Conservation (phyloP, 2,888 invertebrate species). For the Drosophila diplacantha region DNA sequence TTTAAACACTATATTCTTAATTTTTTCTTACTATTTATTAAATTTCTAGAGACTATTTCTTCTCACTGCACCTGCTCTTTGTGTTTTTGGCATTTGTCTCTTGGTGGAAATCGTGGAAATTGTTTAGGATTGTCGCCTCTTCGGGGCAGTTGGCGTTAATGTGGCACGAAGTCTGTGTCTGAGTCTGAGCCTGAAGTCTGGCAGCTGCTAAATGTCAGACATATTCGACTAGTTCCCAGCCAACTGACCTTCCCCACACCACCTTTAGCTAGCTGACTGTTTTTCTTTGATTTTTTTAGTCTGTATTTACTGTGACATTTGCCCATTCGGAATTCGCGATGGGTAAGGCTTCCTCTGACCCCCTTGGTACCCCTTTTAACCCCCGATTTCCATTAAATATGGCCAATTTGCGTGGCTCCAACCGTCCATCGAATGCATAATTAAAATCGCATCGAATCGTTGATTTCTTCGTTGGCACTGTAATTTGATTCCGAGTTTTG, state of each 20-base stretch:
- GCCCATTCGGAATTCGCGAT: constrained; percentile 29
- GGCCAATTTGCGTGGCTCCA: constrained; percentile 28
- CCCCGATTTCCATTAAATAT: constrained; percentile 9
- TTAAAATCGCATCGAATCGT: constrained; percentile 55
- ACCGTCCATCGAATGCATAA: constrained; percentile 42
- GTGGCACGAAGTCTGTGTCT: constrained; percentile 32
- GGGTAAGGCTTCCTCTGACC: constrained; percentile 30
- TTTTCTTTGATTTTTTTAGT: constrained; percentile 4
- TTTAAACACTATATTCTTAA: background rate
- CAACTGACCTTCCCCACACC: constrained; percentile 32
- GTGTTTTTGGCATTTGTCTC: constrained; percentile 22
- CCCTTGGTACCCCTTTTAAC: background rate
- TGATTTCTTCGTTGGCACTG: constrained; percentile 38
- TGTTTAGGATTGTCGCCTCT: constrained; percentile 27
- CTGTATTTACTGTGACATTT: constrained; percentile 28
- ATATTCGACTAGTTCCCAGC: constrained; percentile 6
- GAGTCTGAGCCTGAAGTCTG: constrained; percentile 6
- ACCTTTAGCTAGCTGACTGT: background rate
- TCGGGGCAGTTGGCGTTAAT: constrained; percentile 37
- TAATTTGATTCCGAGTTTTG: constrained; percentile 42
- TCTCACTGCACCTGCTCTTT: constrained; percentile 23
- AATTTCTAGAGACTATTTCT: background rate
- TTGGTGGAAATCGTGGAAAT: constrained; percentile 21
- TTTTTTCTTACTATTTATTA: no score
- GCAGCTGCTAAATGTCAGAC: constrained; percentile 40